Evolutionary conservation across 2,888 invertebrate genomes (phyloP).

Genomic region (Ectemnius continuus): DNA sequence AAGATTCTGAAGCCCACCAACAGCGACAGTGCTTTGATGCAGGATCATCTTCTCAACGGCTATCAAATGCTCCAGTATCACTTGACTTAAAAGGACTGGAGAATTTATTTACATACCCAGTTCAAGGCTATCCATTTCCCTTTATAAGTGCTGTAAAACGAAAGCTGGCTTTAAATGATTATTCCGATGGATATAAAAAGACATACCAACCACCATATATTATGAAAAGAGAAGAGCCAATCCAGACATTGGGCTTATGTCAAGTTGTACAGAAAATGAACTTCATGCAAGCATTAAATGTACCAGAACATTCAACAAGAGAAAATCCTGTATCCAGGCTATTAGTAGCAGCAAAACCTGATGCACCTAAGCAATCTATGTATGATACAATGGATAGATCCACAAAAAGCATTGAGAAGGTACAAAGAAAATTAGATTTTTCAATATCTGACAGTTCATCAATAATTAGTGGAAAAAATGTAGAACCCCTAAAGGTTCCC

Average conservation of each 20-base stretch:
- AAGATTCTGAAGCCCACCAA: conserved; percentile 46
- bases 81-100: conserved; percentile 42
- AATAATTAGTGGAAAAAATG: conserved; percentile 64
- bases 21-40: conserved; percentile 41
- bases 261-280: conserved; percentile 67
- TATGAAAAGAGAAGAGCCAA: conserved; percentile 26
- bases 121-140: conserved; percentile 81
- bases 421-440: conserved; percentile 73
- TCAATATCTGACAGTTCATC: conserved; percentile 69
- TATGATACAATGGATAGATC: conserved; percentile 63
- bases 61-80: conserved; percentile 20
- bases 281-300: conserved; percentile 72
- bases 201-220: conserved; percentile 48
- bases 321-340: conserved; percentile 69
- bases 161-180: conserved; percentile 77
- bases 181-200: conserved; percentile 59
- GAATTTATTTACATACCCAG: conserved; percentile 61
- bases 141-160: conserved; percentile 82
- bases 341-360: conserved; percentile 60
- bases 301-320: conserved; percentile 70
- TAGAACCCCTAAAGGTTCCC: conserved; percentile 71
- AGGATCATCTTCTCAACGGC: conserved; percentile 25
- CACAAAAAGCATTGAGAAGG: conserved; percentile 66
- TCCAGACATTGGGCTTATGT: conserved; percentile 28
- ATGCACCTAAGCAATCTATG: conserved; percentile 52